Evolutionary conservation across 2,113 vertebrate species (phyloP).

Genomic region (Tenrec ecaudatus): DNA sequence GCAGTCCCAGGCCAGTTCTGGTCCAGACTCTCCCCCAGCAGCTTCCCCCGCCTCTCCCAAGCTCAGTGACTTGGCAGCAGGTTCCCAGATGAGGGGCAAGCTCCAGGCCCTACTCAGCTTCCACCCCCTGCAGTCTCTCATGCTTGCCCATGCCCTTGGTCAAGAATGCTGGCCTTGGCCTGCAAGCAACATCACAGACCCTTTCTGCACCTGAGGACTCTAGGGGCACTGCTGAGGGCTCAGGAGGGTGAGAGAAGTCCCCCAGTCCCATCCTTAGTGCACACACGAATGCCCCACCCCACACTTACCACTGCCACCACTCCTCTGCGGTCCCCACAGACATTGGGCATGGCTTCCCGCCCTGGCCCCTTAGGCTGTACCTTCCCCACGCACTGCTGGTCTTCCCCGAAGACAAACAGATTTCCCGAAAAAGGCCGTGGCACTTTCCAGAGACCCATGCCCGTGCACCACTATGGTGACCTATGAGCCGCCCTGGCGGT

Average conservation of each 20-base stretch:
- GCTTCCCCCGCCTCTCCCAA: not conserved
- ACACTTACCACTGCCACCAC: not conserved
- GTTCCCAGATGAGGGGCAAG: not conserved
- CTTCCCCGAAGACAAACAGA: not conserved
- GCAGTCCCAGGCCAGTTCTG: not conserved
- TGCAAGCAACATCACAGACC: not conserved
- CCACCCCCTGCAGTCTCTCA: not conserved
- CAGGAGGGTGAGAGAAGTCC: no score
- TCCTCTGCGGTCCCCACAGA: accelerated
- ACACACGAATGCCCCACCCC: no score
- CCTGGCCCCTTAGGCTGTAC: not conserved
- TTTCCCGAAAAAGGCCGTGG: not conserved
- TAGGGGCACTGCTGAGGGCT: accelerated
- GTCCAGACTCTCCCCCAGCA: not conserved
- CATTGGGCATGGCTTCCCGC: accelerated
- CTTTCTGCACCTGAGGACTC: not conserved
- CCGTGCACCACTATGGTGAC: not conserved
- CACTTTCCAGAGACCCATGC: not conserved
- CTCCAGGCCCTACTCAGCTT: accelerated
- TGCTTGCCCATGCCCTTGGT: not conserved
- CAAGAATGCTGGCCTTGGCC: not conserved
- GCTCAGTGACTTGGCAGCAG: accelerated
- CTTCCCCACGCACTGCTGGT: not conserved
- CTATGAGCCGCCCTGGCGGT: accelerated
- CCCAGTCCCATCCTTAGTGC: no score